These are phyloP conservation scores for Steinernema khuongi DNA, from an alignment of 1,140 invertebrate genomes.

Conservation along the genomic window DNA sequence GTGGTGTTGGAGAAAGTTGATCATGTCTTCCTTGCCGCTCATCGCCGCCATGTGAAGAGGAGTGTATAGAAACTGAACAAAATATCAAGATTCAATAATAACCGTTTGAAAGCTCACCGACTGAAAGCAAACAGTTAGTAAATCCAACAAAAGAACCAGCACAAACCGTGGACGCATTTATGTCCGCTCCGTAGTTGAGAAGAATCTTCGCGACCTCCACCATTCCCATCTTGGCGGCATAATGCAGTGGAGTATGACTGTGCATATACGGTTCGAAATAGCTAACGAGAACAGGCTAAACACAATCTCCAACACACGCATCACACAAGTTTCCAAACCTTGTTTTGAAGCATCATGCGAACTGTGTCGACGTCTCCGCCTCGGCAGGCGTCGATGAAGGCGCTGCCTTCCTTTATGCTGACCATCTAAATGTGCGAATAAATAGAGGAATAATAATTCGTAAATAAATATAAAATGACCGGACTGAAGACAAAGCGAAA, in stretches of 20 bases:
- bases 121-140: not conserved
- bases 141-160: not conserved
- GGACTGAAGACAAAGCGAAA: not conserved
- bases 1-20: constrained; percentile 77
- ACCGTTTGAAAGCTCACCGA: not conserved
- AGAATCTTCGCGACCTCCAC: constrained; percentile 85
- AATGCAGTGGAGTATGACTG: constrained; percentile 89
- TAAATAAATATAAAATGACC: not conserved
- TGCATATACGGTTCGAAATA: constrained; percentile 60
- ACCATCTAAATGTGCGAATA: too few species aligned
- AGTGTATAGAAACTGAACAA: constrained; percentile 74
- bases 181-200: constrained; percentile 85
- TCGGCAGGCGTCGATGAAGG: not conserved
- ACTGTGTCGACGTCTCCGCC: not conserved
- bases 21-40: constrained; percentile 91
- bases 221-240: constrained; percentile 82
- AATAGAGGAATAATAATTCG: too few species aligned
- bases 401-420: not conserved
- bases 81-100: not conserved
- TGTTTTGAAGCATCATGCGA: not conserved
- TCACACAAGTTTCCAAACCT: not conserved
- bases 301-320: not conserved
- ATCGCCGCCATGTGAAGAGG: constrained; percentile 91
- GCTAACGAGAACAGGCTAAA: not conserved
- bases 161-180: constrained; percentile 66